Conservation (phyloP, 2,888 invertebrate genomes). For the Hydrotaea cyrtoneurina region DNA sequence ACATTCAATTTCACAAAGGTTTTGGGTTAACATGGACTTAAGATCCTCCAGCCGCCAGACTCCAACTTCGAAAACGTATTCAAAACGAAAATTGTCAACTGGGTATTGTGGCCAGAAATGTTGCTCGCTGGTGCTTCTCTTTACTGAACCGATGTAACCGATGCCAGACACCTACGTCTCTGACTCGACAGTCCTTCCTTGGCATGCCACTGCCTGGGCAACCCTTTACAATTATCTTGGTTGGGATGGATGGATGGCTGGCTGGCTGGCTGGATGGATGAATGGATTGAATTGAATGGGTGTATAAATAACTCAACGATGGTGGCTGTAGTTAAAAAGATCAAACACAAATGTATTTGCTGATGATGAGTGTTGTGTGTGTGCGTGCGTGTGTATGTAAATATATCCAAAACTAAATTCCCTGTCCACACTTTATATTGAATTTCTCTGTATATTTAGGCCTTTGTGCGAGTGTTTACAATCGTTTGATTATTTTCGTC, state of each 20-base stretch:
- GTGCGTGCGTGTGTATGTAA: conserved; percentile 4
- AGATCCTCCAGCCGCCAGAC: too few relatives aligned
- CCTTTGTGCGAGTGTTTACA: background rate
- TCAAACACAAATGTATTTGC: conserved; percentile 51
- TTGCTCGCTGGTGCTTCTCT: too few relatives aligned
- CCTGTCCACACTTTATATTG: background rate
- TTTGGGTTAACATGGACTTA: too few relatives aligned
- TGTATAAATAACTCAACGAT: conserved; percentile 30
- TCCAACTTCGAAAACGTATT: too few relatives aligned
- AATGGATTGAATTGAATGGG: background rate
- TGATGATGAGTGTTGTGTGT: conserved; percentile 36
- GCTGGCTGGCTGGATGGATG: background rate
- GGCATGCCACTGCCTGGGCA: background rate
- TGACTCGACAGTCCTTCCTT: background rate
- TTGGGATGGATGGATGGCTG: background rate
- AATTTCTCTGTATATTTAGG: conserved; percentile 23
- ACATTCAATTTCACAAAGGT: too few relatives aligned
- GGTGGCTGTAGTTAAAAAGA: conserved; percentile 36
- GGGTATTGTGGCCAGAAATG: too few relatives aligned
- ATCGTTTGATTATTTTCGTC: conserved; percentile 30
- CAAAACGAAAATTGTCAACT: too few relatives aligned
- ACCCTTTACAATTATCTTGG: conserved; percentile 6
- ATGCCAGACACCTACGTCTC: background rate
- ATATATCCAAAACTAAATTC: background rate
- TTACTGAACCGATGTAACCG: too few relatives aligned